These are phyloP conservation scores for Rotaria magnacalcarata DNA, from an alignment of 2,888 invertebrate species.

Conservation along the genomic window DNA sequence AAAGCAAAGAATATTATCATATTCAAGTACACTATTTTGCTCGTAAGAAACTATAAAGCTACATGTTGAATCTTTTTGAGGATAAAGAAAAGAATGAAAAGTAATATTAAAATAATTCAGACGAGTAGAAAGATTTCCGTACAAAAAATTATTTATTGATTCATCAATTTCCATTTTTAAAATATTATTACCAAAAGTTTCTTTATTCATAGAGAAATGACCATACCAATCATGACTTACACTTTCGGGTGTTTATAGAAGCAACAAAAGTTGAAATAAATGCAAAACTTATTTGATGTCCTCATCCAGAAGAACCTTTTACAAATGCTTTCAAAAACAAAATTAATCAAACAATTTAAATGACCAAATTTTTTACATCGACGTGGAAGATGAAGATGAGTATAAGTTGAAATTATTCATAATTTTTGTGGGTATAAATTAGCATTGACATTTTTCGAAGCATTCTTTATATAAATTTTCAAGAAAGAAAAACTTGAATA, in stretches of 20 bases:
- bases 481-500: neutral
- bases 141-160: neutral
- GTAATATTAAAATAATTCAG: neutral
- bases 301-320: neutral
- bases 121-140: neutral
- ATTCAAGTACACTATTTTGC: neutral
- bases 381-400: neutral
- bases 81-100: neutral
- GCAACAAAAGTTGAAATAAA: neutral
- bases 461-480: neutral
- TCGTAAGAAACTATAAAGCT: neutral
- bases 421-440: neutral
- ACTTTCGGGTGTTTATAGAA: neutral
- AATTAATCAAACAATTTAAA: neutral
- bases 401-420: neutral
- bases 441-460: neutral
- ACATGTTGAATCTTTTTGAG: slow-evolving; percentile 3
- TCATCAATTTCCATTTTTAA: neutral
- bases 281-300: neutral
- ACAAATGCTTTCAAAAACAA: slow-evolving; percentile 1
- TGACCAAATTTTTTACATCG: neutral
- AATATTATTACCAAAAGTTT: neutral
- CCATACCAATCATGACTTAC: neutral
- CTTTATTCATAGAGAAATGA: neutral
- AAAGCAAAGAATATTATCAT: neutral